Evolutionary conservation across 2,797 vertebrate genomes (phyloP), one percentile per base, ranked within the genome.

Genomic region (Cichlasoma orientale): DNA sequence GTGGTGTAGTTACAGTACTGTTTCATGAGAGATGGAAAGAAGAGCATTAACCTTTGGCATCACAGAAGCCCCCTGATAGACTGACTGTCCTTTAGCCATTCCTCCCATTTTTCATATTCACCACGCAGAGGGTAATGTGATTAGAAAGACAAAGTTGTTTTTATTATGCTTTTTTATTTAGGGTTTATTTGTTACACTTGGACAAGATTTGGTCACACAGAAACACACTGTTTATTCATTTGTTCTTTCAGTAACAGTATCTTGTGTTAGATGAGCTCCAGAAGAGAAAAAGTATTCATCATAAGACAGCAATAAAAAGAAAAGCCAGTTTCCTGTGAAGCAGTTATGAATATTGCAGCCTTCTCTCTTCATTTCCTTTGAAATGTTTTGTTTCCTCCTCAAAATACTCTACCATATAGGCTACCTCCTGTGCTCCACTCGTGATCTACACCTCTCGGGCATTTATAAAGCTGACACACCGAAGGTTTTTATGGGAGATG

Each of bases 351-450:
- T 74, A 56, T 82, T 73, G 74, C 78, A 75, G 75, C 56, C 71
- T 31, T 69, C 54, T 86, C 61, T 54, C 33, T 79, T 83, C 54
- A 83, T 78, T 83, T 85, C 61, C 69, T 85, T 80, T 80, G 61
- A 71, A 78, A 57, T 74, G 56, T 58, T 77, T 84, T 78, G 76
- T 80, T 83, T 81, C 78, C 73, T 61, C 50, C 71, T 69, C 57
- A 75, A 9, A 66, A 69, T 56, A 53, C 57, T 69, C 69, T 9
- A 56, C 38, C 9, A 6, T 79, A 76, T 72, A 36, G 44, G 47
- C 63, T 68, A 50, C 72, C 80, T 74, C 57, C 75, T 56, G 50
- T 52, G 74, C 55, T 56, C 66, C 72, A 50, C 38, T 55, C 18
- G 38, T 33, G 31, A 86, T 61, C 74, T 63, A 68, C 83, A 87